A percentile compares a stretch with the other conserved stretches of the same genome.
phyloP scores from a whole-genome alignment of 2,888 invertebrate genomes.

The Sesia bembeciformis region DNA sequence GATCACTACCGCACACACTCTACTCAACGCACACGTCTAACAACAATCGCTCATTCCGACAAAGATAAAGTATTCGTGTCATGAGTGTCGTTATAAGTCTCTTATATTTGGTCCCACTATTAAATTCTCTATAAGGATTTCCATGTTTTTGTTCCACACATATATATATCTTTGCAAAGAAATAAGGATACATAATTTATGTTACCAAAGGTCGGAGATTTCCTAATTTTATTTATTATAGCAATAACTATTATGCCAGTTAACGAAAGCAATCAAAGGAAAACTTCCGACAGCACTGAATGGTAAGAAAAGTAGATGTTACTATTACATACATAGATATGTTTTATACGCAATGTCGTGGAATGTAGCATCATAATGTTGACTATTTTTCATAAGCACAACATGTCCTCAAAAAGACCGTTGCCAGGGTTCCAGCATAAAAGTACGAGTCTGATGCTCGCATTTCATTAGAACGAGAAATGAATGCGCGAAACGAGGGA shows the following conservation, averaged over 20 bases:
- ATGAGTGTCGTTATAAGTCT: slow-evolving; percentile 8
- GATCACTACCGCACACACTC: slow-evolving; percentile 7
- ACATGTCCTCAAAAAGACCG: slow-evolving; percentile 40
- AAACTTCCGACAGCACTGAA: too few relatives aligned
- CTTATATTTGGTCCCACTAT: slow-evolving; percentile 1
- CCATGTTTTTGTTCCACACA: neutral
- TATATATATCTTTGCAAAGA: neutral
- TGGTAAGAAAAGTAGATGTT: too few relatives aligned
- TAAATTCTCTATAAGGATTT: neutral
- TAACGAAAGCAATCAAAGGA: too few relatives aligned
- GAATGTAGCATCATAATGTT: slow-evolving; percentile 25
- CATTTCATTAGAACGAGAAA: slow-evolving; percentile 55
- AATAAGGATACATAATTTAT: too few relatives aligned
- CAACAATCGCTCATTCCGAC: slow-evolving; percentile 25
- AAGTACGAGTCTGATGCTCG: slow-evolving; percentile 45
- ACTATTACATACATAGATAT: too few relatives aligned
- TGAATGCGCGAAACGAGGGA: slow-evolving; percentile 48
- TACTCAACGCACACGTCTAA: slow-evolving; percentile 16
- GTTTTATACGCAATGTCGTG: neutral
- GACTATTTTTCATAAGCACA: slow-evolving; percentile 50
- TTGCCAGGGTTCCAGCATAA: slow-evolving; percentile 43
- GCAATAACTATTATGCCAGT: too few relatives aligned
- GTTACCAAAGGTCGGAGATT: too few relatives aligned
- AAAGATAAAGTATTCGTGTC: slow-evolving; percentile 21
- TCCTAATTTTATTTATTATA: too few relatives aligned